A percentile compares a stretch with the other conserved stretches of the same genome.
Conservation (phyloP, 2,113 vertebrate species). For the Geothlypis trichas region DNA sequence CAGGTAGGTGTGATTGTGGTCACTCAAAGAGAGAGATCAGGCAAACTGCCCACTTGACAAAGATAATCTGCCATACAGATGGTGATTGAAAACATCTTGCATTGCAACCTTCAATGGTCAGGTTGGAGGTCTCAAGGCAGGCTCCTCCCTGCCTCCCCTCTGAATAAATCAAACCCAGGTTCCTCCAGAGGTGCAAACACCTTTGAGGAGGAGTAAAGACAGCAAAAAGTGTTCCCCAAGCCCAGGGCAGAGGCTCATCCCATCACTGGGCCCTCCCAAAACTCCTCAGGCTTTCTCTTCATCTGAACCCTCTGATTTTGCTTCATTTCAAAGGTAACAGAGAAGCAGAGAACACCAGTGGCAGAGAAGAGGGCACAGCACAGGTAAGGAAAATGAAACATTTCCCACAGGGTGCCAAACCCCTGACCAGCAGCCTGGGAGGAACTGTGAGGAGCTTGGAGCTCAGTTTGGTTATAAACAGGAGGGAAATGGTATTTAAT, state of each 20-base stretch:
- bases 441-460: background rate
- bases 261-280: background rate
- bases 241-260: background rate
- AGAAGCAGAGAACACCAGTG: background rate
- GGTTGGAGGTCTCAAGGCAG: background rate
- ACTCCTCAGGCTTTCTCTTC: background rate
- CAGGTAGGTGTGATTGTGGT: no score
- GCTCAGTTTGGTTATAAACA: background rate
- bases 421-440: background rate
- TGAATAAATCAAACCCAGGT: background rate
- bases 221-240: background rate
- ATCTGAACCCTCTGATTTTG: background rate
- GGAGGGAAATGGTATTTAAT: background rate
- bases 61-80: no score
- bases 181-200: background rate
- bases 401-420: background rate
- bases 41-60: no score
- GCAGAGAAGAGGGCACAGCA: background rate
- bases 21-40: no score
- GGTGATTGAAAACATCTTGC: no score
- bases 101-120: no score
- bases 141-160: background rate
- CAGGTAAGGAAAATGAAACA: background rate
- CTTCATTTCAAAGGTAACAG: background rate
- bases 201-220: background rate